Percentiles rank a stretch among this genome's conserved stretches.
phyloP scores from a whole-genome alignment of 2,113 vertebrate species.

The Neogobius melanostomus region DNA sequence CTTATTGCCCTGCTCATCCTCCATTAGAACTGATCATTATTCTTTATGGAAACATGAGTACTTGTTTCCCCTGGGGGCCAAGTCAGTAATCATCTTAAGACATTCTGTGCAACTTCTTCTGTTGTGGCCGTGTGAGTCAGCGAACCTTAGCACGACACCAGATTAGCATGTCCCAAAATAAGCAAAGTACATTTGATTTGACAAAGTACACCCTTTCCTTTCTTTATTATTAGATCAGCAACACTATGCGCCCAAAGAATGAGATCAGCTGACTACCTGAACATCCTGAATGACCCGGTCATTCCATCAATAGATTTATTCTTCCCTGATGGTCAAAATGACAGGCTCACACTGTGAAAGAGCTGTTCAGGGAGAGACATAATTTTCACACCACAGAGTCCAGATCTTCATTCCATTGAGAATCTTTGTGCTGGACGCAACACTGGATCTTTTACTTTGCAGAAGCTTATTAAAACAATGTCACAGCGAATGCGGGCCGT shows the following conservation, averaged over 20 bases:
- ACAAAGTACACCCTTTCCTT: not conserved
- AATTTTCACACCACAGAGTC: too few relatives aligned
- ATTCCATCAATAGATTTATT: too few relatives aligned
- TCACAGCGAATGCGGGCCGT: too few relatives aligned
- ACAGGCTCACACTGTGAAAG: too few relatives aligned
- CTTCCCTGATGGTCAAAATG: too few relatives aligned
- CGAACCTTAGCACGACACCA: not conserved
- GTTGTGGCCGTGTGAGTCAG: not conserved
- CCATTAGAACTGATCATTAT: not conserved
- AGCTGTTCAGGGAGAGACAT: too few relatives aligned
- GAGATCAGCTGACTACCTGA: not conserved
- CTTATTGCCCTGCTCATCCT: not conserved
- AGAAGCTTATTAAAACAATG: too few relatives aligned
- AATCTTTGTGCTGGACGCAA: too few relatives aligned
- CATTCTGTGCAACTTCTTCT: not conserved
- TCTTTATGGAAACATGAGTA: not conserved
- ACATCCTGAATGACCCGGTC: conserved; percentile 8
- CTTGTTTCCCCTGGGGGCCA: not conserved
- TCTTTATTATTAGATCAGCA: too few relatives aligned
- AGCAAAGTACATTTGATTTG: conserved; percentile 8
- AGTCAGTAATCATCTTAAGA: not conserved
- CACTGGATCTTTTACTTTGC: too few relatives aligned
- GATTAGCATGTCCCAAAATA: not conserved
- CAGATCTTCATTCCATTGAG: too few relatives aligned
- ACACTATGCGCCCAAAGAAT: too few relatives aligned